Evolutionary conservation across 2,113 vertebrate species (phyloP).

Genomic region (Crocuta crocuta): DNA sequence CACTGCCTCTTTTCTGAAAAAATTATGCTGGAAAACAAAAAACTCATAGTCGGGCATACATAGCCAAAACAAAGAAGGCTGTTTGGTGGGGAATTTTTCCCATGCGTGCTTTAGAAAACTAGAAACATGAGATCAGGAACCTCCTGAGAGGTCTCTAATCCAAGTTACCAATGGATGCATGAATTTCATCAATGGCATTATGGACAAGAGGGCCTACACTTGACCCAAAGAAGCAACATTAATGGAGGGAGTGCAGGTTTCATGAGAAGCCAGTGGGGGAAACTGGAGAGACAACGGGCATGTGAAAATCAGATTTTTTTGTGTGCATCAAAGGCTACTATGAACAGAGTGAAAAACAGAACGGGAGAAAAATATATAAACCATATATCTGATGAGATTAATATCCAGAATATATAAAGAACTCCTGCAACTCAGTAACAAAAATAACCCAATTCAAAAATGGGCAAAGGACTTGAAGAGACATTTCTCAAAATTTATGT

Average conservation of each 20-base stretch:
- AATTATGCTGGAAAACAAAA: slow-evolving; percentile 8
- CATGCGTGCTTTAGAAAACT: not conserved
- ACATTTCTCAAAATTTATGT: not conserved
- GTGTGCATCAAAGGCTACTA: not conserved
- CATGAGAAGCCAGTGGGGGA: not conserved
- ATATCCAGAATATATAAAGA: not conserved
- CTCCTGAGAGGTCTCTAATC: not conserved
- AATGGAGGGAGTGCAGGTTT: not conserved
- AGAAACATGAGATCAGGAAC: not conserved
- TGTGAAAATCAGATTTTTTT: not conserved
- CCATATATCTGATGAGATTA: not conserved
- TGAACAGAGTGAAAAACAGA: not conserved
- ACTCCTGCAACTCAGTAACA: not conserved
- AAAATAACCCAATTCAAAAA: not conserved
- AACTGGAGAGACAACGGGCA: not conserved
- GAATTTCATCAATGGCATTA: not conserved
- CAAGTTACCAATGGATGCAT: no score
- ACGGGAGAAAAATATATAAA: not conserved
- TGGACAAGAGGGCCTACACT: not conserved
- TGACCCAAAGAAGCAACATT: not conserved
- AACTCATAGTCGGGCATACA: not conserved
- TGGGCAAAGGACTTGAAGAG: not conserved
- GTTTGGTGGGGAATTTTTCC: not conserved
- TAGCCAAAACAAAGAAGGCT: not conserved
- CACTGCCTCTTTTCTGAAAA: not conserved